Evolutionary conservation across 2,113 vertebrate species (phyloP).

Genomic region (Cavia porcellus): DNA sequence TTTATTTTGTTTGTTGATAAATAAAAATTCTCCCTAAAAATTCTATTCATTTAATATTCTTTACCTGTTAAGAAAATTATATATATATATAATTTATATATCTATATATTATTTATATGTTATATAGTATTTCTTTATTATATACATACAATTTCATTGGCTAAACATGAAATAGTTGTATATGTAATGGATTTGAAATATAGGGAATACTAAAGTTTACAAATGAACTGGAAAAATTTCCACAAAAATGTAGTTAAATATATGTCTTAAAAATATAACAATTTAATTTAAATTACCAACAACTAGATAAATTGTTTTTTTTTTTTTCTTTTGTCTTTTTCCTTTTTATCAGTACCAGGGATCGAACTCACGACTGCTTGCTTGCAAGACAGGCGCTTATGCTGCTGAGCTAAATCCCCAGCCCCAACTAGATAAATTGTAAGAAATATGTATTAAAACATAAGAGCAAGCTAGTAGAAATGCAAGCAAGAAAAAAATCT

Average conservation of each 20-base stretch:
- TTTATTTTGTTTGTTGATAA: conserved; percentile 21
- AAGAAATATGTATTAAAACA: background rate
- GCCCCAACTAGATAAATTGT: background rate
- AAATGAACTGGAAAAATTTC: background rate
- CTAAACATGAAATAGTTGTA: background rate
- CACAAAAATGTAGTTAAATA: background rate
- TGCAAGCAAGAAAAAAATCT: background rate
- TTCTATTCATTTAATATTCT: background rate
- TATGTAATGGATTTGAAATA: background rate
- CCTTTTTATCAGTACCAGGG: no score
- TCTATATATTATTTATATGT: no score
- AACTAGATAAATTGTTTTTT: background rate
- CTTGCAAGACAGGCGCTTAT: no score
- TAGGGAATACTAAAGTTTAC: background rate
- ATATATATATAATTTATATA: background rate
- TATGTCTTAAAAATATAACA: background rate
- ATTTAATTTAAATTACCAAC: background rate
- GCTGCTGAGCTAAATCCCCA: no score
- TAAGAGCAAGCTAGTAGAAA: background rate
- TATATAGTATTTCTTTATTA: no score
- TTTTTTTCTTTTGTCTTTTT: no score
- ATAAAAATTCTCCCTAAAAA: background rate
- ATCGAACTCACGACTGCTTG: no score
- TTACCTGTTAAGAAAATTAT: background rate
- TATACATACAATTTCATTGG: background rate